Evolutionary conservation across 1,140 invertebrate species (phyloP).

Genomic region (Polypedilum vanderplanki): DNA sequence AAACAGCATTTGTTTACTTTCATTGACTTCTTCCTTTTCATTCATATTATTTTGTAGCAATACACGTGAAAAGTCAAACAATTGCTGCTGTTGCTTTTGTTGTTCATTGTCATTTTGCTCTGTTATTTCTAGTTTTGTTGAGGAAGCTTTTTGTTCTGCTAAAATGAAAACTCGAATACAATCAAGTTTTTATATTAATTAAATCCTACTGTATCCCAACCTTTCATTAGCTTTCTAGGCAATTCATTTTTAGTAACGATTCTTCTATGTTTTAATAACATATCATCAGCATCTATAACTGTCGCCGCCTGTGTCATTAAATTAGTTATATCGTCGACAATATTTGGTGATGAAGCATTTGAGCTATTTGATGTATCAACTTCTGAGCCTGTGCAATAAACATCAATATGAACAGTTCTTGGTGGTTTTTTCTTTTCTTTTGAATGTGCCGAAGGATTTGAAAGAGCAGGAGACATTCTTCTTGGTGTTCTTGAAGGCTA

Average conservation of each 20-base stretch:
- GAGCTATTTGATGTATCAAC: conserved; percentile 38
- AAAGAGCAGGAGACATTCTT: conserved; percentile 35
- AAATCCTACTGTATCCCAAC: neutral
- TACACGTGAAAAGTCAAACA: conserved; percentile 21
- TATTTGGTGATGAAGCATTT: conserved; percentile 34
- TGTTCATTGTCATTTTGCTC: neutral
- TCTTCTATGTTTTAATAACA: conserved; percentile 52
- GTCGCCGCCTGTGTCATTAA: conserved; percentile 51
- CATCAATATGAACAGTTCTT: conserved; percentile 67
- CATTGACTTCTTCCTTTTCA: conserved; percentile 41
- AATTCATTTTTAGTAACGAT: conserved; percentile 43
- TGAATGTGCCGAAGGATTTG: conserved; percentile 34
- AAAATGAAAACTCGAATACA: neutral
- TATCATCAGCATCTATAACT: conserved; percentile 55
- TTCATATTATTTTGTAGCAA: conserved; percentile 39
- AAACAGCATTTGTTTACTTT: conserved; percentile 43
- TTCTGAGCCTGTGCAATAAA: conserved; percentile 67
- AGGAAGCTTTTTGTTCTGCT: neutral
- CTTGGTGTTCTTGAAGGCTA: conserved; percentile 35
- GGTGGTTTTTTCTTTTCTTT: conserved; percentile 50
- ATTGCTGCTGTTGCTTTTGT: neutral
- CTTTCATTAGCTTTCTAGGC: conserved; percentile 42
- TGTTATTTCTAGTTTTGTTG: conserved; percentile 33
- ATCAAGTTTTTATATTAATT: neutral
- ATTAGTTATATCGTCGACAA: conserved; percentile 40